Evolutionary conservation across 2,113 vertebrate species (phyloP).

Genomic region (Sapajus apella): DNA sequence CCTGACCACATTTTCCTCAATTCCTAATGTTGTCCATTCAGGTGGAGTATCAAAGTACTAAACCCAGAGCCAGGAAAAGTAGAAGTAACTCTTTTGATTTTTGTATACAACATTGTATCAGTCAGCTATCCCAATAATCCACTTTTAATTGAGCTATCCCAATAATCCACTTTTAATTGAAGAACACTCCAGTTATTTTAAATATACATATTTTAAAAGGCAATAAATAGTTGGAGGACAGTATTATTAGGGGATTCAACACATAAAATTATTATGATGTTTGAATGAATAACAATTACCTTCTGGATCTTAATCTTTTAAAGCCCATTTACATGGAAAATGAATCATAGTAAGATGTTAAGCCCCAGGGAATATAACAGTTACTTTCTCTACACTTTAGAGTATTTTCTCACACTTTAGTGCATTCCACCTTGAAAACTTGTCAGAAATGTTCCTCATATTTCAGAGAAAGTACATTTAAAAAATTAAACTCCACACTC

Average conservation of each 20-base stretch:
- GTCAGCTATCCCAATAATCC: constrained; percentile 52
- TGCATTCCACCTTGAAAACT: constrained; percentile 55
- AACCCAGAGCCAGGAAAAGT: constrained; percentile 35
- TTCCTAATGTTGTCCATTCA: not conserved
- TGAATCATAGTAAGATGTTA: constrained; percentile 74
- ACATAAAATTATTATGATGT: constrained; percentile 67
- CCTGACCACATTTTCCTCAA: not conserved
- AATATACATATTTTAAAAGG: constrained; percentile 42
- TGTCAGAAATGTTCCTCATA: constrained; percentile 47
- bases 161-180: constrained; percentile 65
- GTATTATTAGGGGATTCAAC: constrained; percentile 67
- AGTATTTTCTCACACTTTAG: constrained; percentile 68
- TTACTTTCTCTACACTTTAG: constrained; percentile 49
- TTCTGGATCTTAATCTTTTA: constrained; percentile 68
- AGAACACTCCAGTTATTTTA: constrained; percentile 73
- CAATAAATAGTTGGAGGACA: constrained; percentile 53
- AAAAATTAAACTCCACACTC: constrained; percentile 36
- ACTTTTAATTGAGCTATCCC: constrained; percentile 53
- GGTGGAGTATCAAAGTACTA: not conserved
- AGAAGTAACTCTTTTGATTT: constrained; percentile 25
- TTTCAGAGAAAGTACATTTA: constrained; percentile 58
- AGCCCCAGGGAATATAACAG: constrained; percentile 67
- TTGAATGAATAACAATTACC: constrained; percentile 76
- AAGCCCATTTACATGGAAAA: constrained; percentile 75
- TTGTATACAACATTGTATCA: constrained; percentile 60